phyloP scores from a whole-genome alignment of 2,888 invertebrate species.

The Tenthredo scrophulariae region DNA sequence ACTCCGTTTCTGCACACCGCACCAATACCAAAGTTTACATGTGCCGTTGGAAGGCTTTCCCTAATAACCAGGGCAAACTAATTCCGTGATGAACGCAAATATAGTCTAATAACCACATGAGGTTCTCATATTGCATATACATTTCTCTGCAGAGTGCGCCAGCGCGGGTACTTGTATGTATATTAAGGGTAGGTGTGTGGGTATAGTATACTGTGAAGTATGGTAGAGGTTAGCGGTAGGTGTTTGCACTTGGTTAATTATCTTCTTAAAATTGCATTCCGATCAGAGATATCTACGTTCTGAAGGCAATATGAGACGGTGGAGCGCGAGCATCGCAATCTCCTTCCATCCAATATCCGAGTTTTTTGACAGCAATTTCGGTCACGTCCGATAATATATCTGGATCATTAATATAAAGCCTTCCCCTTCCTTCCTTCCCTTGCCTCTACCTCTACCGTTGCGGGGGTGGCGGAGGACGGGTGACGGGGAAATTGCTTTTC shows the following conservation, averaged over 20 bases:
- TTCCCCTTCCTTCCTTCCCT: conserved; percentile 69
- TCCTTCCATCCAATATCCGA: conserved; percentile 78
- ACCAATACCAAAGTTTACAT: neutral
- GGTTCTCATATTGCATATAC: neutral
- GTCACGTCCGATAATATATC: conserved; percentile 79
- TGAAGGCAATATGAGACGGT: conserved; percentile 56
- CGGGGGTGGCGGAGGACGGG: conserved; percentile 40
- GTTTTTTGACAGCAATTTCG: conserved; percentile 79
- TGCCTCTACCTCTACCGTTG: neutral
- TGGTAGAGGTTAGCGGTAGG: neutral
- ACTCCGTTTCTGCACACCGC: neutral
- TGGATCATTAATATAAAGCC: conserved; percentile 79
- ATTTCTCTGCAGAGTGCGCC: neutral
- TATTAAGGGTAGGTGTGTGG: neutral
- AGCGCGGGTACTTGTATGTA: neutral
- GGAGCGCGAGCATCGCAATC: conserved; percentile 73
- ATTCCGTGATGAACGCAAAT: conserved; percentile 3
- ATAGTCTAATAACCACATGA: neutral
- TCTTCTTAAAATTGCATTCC: conserved; percentile 55
- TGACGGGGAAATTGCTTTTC: conserved; percentile 78
- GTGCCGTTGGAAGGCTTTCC: neutral
- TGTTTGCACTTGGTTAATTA: conserved; percentile 48
- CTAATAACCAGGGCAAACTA: conserved; percentile 15
- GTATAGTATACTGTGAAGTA: neutral
- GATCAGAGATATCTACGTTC: conserved; percentile 20